Evolutionary conservation across 2,888 invertebrate species (phyloP), one percentile per base, ranked within the genome.

Genomic region (Tiliacea aurago): DNA sequence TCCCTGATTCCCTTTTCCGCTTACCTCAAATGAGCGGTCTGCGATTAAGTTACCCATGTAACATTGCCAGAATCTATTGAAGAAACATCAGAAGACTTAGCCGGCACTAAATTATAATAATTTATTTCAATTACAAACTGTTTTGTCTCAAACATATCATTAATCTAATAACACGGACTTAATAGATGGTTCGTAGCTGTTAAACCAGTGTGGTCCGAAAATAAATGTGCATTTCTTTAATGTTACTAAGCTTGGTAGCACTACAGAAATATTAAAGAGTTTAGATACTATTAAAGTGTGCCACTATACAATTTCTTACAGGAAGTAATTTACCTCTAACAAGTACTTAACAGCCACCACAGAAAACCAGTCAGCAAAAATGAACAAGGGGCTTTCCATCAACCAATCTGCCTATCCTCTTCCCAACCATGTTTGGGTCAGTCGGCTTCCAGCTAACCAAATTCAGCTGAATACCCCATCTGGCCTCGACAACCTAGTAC

Each of bases 101-200:
- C 28, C 28, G 28, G 37, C 37, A 41, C 41, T 41, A 20, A 23
- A 0, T 53, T 18, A n/a, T 37, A 18, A 23, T 33, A 2, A 41
- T 72, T 64, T 55, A 65, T 33, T 65, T 43, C 65, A 74, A 69
- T 61, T 75, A 75, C 47, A 59, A 69, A 53, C n/a, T 43, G 45
- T 59, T 59, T 47, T 15, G 18, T n/a, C 1, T n/a, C 10, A 76
- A 59, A 59, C 59, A 47, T 68, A 76, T 75, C 13, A 69, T 76
- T 53, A 76, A 68, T 33, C 49, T 59, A 59, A 69, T 33, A 69
- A 68, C 20, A 61, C 15, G 33, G 11, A 23, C 0, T 33, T 75
- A 59, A 49, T 41, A 33, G 4, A 66, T 13, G n/a, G 11, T 61
- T 53, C 9, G 6, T 37, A 74, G 23, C 23, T 43, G 41, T 61